Conservation (phyloP, 2,797 vertebrate genomes). For the Delichon dasypus region DNA sequence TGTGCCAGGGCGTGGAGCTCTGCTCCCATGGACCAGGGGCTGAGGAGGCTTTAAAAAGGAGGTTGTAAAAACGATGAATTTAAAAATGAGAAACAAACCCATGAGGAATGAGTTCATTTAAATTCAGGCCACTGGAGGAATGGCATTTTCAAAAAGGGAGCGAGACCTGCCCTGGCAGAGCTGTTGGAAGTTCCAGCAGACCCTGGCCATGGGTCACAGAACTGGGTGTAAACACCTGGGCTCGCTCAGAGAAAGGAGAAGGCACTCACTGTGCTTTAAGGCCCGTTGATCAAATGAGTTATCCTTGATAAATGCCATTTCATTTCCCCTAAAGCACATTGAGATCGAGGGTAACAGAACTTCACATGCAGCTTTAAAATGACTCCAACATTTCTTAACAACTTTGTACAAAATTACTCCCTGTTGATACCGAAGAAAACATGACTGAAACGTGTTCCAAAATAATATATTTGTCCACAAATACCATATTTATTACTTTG, state of each 20-base stretch:
- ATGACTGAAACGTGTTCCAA: not conserved
- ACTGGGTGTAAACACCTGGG: not conserved
- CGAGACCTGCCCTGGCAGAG: not conserved
- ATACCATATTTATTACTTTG: not conserved
- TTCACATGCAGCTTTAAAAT: not conserved
- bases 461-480: not conserved
- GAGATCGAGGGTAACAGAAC: not conserved
- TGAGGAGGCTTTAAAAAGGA: not conserved
- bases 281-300: not conserved
- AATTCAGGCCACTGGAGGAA: not conserved
- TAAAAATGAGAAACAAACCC: not conserved
- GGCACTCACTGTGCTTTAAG: not conserved
- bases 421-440: not conserved
- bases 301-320: not conserved
- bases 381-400: not conserved
- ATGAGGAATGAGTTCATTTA: not conserved
- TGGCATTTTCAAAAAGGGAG: not conserved
- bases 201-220: not conserved
- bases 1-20: rapidly evolving
- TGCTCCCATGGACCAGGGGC: not conserved
- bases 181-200: not conserved
- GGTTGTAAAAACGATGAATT: not conserved
- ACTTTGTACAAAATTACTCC: not conserved
- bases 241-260: not conserved
- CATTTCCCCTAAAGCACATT: not conserved